phyloP scores from a whole-genome alignment of 1,140 invertebrate genomes.

The Panagrolaimus sp. region DNA sequence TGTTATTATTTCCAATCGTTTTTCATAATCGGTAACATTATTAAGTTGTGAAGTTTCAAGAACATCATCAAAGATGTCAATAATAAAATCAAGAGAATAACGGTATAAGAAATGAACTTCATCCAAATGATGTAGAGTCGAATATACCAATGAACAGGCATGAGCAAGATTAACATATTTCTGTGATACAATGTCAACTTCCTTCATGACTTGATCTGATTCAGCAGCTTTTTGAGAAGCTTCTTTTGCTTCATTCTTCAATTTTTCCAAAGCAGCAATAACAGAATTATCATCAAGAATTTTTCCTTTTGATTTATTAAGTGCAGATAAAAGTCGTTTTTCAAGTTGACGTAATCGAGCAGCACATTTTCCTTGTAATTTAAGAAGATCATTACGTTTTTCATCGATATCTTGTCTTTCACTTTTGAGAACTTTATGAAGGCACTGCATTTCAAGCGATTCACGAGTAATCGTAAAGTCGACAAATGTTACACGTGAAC shows the following conservation, averaged over 20 bases:
- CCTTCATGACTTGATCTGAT: slow-evolving; percentile 93
- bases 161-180: slow-evolving; percentile 91
- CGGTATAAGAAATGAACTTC: slow-evolving; percentile 98
- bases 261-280: slow-evolving; percentile 90
- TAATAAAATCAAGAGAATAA: slow-evolving; percentile 96
- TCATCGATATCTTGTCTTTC: slow-evolving; percentile 97
- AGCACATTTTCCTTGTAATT: slow-evolving; percentile 97
- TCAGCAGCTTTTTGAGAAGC: slow-evolving; percentile 83
- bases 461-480: slow-evolving; percentile 98
- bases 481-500: slow-evolving; percentile 96
- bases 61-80: slow-evolving; percentile 88
- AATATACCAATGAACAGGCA: slow-evolving; percentile 97
- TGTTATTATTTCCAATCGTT: slow-evolving; percentile 78
- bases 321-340: slow-evolving; percentile 71
- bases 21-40: slow-evolving; percentile 72
- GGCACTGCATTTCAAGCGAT: slow-evolving; percentile 91
- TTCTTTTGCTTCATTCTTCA: slow-evolving; percentile 90
- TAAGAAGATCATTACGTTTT: slow-evolving; percentile 90
- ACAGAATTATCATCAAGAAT: slow-evolving; percentile 98
- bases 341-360: slow-evolving; percentile 88
- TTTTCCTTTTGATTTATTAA: slow-evolving; percentile 97
- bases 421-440: slow-evolving; percentile 93
- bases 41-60: slow-evolving; percentile 71
- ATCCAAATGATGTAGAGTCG: slow-evolving; percentile 91
- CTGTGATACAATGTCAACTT: slow-evolving; percentile 96